A percentile compares a stretch with the other conserved stretches of the same genome.
These are phyloP conservation scores for Toxonevra muliebris DNA, from an alignment of 2,888 invertebrate species.

Conservation along the genomic window DNA sequence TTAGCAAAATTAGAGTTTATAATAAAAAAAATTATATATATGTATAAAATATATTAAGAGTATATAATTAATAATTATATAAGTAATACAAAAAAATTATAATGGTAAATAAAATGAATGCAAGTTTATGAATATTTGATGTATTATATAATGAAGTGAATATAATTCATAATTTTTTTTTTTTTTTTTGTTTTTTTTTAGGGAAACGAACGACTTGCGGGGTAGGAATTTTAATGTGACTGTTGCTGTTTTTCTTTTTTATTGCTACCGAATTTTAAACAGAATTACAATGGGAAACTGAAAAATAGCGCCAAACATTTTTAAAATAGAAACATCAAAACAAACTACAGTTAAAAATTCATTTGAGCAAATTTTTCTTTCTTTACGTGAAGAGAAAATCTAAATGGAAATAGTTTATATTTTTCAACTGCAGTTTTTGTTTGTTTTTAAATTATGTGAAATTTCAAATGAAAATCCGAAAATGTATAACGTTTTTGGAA, in stretches of 20 bases:
- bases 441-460: constrained; percentile 9
- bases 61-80: constrained; percentile 27
- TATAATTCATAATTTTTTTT: constrained; percentile 2
- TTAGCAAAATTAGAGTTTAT: constrained; percentile 18
- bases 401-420: constrained; percentile 8
- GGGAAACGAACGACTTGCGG: too few species aligned
- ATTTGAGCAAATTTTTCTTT: constrained; percentile 23
- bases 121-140: neutral
- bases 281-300: too few species aligned
- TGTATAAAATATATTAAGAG: constrained; percentile 20
- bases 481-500: too few species aligned
- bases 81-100: constrained; percentile 23
- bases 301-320: too few species aligned
- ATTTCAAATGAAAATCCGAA: too few species aligned
- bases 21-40: constrained; percentile 9
- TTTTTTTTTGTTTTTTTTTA: neutral
- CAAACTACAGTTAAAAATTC: constrained; percentile 2
- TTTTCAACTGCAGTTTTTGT: constrained; percentile 5
- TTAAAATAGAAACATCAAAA: neutral
- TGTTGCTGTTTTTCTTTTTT: too few species aligned
- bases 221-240: too few species aligned
- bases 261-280: too few species aligned
- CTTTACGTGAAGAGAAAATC: neutral
- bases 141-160: constrained; percentile 13
- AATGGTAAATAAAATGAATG: constrained; percentile 4